phyloP scores from a whole-genome alignment of 2,113 vertebrate genomes.

The Alaudala cheleensis region DNA sequence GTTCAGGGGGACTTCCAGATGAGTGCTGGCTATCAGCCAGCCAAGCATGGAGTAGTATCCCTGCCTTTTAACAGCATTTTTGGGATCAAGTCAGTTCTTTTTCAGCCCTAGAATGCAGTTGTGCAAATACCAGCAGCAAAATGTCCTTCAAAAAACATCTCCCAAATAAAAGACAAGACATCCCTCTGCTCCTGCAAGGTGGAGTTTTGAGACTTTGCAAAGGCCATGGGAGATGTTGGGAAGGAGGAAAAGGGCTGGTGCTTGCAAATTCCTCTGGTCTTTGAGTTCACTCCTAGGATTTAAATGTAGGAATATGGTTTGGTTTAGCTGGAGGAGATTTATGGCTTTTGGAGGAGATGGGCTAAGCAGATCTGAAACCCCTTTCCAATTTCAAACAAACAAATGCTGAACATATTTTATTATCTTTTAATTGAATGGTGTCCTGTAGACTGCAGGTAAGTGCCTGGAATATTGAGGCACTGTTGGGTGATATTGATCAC shows the following conservation, averaged over 20 bases:
- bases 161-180: not conserved
- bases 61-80: not conserved
- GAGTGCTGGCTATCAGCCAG: not conserved
- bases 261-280: conserved; percentile 43
- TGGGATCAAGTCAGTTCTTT: not conserved
- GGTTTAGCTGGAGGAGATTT: conserved; percentile 44
- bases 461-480: not conserved
- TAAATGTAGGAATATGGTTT: conserved; percentile 30
- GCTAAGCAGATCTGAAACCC: not conserved
- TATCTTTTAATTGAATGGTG: not conserved
- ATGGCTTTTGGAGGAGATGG: conserved; percentile 31
- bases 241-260: not conserved
- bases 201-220: not conserved
- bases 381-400: conserved; percentile 34
- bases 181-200: not conserved
- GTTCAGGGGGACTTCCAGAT: not conserved
- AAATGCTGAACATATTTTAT: conserved; percentile 21
- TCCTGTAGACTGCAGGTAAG: conserved; percentile 1
- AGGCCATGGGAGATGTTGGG: not conserved
- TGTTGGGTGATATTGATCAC: not conserved
- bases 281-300: conserved; percentile 6
- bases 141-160: not conserved
- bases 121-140: not conserved
- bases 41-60: not conserved
- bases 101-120: not conserved